These are phyloP conservation scores for Neomorphus geoffroyi DNA, from an alignment of 2,797 vertebrate species.

Conservation along the genomic window DNA sequence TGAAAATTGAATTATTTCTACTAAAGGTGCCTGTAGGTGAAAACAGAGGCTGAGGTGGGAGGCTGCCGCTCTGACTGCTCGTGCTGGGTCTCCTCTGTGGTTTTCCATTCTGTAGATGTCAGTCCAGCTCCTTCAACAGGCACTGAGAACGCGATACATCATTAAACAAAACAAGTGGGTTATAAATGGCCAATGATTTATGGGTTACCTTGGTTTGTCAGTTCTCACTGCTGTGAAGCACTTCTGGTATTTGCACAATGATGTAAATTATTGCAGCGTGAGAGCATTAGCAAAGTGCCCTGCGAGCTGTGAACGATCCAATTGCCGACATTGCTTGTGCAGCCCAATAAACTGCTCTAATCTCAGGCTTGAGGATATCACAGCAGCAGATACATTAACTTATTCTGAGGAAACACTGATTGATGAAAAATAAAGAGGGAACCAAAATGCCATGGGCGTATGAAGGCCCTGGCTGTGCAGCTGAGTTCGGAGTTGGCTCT, in stretches of 20 bases:
- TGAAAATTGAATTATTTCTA: not conserved
- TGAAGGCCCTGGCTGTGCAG: not conserved
- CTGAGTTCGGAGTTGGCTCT: not conserved
- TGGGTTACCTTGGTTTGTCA: constrained; percentile 18
- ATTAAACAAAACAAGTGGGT: not conserved
- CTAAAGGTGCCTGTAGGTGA: not conserved
- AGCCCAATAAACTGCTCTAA: not conserved
- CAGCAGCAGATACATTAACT: not conserved
- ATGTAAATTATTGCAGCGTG: constrained; percentile 14
- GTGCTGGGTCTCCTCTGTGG: not conserved
- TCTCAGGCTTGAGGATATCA: not conserved
- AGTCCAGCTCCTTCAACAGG: not conserved
- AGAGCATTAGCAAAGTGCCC: not conserved
- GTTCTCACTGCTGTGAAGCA: constrained; percentile 14
- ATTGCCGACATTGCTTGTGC: not conserved
- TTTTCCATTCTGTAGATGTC: not conserved
- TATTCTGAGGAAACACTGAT: not conserved
- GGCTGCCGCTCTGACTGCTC: not conserved
- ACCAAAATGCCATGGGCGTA: not conserved
- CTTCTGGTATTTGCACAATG: constrained; percentile 26
- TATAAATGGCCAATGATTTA: constrained; percentile 37
- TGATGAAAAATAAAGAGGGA: not conserved
- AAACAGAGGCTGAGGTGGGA: not conserved
- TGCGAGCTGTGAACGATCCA: not conserved
- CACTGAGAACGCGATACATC: not conserved